Percentiles rank a stretch among this genome's conserved stretches.
Evolutionary conservation across 2,797 vertebrate genomes (phyloP).

Genomic region (Borostomias antarcticus): DNA sequence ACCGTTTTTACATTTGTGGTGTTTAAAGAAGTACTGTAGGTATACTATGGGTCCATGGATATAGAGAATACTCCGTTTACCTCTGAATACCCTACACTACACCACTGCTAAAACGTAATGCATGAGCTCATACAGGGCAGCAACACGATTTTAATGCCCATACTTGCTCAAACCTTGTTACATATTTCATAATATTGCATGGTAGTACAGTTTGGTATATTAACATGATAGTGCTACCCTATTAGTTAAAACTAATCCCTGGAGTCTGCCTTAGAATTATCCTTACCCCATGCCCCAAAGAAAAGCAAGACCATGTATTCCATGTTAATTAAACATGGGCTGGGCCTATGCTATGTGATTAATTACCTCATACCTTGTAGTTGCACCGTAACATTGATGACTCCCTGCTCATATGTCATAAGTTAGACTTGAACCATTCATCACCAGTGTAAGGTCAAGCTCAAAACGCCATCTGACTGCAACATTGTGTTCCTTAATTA

Average conservation of each 20-base stretch:
- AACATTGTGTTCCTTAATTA: conserved; percentile 66
- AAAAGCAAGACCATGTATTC: conserved; percentile 55
- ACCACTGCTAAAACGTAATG: too few species aligned
- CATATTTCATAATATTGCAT: neutral
- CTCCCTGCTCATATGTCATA: conserved; percentile 65
- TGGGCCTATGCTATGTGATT: conserved; percentile 70
- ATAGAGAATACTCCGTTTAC: too few species aligned
- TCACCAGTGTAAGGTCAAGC: conserved; percentile 72
- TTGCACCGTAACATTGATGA: conserved; percentile 70
- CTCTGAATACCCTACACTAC: too few species aligned
- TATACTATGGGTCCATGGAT: too few species aligned
- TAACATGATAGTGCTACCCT: neutral
- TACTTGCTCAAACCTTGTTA: too few species aligned
- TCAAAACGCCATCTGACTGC: conserved; percentile 42
- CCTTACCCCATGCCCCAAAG: conserved; percentile 32
- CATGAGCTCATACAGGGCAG: too few species aligned
- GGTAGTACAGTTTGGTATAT: too few species aligned
- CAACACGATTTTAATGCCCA: too few species aligned
- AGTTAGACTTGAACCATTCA: conserved; percentile 67
- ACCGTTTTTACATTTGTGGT: too few species aligned
- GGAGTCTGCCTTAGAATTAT: conserved; percentile 10
- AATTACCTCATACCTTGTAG: conserved; percentile 67
- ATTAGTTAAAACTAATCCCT: neutral
- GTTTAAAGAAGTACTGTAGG: too few species aligned
- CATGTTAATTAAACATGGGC: conserved; percentile 72